Conservation (phyloP, 2,888 invertebrate genomes). For the Troides aeacus region DNA sequence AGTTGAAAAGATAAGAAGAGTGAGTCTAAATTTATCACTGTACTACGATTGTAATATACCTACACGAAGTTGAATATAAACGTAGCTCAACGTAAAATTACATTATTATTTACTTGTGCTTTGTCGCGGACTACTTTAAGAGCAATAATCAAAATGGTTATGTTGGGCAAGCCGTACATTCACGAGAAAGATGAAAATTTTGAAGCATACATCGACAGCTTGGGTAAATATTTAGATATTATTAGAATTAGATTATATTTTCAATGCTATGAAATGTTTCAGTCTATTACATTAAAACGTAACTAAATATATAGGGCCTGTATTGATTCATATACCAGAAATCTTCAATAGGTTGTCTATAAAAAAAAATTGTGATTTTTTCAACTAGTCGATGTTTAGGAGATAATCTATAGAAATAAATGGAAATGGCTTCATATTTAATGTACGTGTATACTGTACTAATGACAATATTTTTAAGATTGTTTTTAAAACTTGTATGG, state of each 20-base stretch:
- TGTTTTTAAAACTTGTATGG: too few relatives aligned
- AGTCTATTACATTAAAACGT: background rate
- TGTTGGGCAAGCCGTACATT: background rate
- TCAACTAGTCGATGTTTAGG: too few relatives aligned
- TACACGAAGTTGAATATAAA: background rate
- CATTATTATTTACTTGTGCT: background rate
- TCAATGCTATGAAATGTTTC: background rate
- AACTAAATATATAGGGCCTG: background rate
- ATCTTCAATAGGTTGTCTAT: too few relatives aligned
- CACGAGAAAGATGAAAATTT: constrained; percentile 5
- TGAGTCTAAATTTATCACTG: too few relatives aligned
- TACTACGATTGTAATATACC: too few relatives aligned
- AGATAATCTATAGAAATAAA: too few relatives aligned
- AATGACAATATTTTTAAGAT: too few relatives aligned
- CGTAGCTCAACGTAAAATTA: background rate
- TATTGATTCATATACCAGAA: too few relatives aligned
- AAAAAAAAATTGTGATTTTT: too few relatives aligned
- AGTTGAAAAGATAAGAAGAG: too few relatives aligned
- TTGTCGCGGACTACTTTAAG: background rate
- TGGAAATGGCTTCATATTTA: too few relatives aligned
- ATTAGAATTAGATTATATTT: background rate
- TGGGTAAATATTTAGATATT: background rate
- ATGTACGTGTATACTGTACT: too few relatives aligned
- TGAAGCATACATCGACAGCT: background rate
- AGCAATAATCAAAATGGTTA: background rate